These are phyloP conservation scores for Ailuropoda melanoleuca DNA, from an alignment of 2,113 vertebrate species.

Conservation along the genomic window DNA sequence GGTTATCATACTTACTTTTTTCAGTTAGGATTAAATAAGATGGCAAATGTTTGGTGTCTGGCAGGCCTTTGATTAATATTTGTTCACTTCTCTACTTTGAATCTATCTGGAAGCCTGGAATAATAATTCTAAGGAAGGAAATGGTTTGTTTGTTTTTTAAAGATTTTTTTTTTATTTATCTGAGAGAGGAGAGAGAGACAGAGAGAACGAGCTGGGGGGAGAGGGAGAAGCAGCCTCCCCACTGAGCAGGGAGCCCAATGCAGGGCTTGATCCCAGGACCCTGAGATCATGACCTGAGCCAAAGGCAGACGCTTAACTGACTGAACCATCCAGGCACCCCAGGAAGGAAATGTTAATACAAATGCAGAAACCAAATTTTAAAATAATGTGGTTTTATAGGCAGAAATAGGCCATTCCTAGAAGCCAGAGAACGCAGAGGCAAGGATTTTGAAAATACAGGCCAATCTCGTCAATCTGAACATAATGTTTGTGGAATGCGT, in stretches of 20 bases:
- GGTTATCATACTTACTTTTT: background rate
- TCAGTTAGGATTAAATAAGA: background rate
- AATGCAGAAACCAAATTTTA: background rate
- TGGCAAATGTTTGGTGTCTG: background rate
- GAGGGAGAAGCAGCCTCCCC: background rate
- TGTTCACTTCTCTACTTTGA: background rate
- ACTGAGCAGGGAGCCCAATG: background rate
- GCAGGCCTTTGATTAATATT: background rate
- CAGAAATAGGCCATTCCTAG: background rate
- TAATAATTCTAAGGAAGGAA: background rate
- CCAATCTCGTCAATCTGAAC: background rate
- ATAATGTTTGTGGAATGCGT: background rate
- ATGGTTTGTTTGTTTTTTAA: too few relatives aligned
- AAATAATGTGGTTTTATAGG: background rate
- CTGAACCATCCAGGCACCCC: background rate
- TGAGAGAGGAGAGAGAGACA: background rate
- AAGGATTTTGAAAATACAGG: background rate
- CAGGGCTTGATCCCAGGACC: background rate
- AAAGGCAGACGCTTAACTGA: background rate
- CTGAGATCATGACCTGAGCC: background rate
- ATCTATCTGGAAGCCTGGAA: background rate
- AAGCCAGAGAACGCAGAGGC: background rate
- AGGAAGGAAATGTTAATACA: background rate
- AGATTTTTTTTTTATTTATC: background rate
- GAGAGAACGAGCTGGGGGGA: background rate